Evolutionary conservation across 2,797 vertebrate species (phyloP).

Genomic region (Chelidonichthys spinosus): DNA sequence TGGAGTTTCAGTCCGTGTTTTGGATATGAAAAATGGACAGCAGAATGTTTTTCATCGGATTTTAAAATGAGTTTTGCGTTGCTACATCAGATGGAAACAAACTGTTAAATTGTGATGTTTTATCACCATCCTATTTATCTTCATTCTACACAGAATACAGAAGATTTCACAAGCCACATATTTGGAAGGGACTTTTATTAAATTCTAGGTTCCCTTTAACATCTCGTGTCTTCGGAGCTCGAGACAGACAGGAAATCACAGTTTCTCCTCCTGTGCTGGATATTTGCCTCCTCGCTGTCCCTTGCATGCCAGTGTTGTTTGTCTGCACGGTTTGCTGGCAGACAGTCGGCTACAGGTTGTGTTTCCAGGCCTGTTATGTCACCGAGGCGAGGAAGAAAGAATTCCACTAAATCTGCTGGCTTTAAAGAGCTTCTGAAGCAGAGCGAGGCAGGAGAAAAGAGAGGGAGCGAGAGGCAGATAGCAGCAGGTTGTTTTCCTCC

Average conservation of each 20-base stretch:
- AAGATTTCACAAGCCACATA: background rate
- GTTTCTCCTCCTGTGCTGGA: background rate
- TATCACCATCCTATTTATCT: too few species aligned
- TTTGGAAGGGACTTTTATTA: background rate
- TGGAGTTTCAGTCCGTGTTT: background rate
- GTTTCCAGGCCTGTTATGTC: conserved; percentile 70
- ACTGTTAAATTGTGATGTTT: background rate
- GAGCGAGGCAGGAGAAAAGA: background rate
- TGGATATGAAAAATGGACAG: background rate
- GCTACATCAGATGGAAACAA: background rate
- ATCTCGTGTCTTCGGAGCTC: background rate
- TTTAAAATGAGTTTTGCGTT: background rate
- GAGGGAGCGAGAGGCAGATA: background rate
- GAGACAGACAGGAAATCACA: conserved; percentile 41
- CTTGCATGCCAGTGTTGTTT: conserved; percentile 45
- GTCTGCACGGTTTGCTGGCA: conserved; percentile 46
- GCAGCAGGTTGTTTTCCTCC: conserved; percentile 68
- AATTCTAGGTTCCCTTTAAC: background rate
- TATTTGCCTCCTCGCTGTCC: conserved; percentile 2
- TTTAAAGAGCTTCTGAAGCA: conserved; percentile 18
- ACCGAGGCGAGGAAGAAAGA: conserved; percentile 48
- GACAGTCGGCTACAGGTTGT: conserved; percentile 43
- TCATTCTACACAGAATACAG: too few species aligned
- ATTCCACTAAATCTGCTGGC: conserved; percentile 47
- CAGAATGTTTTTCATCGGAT: background rate